phyloP scores from a whole-genome alignment of 2,888 invertebrate species.

The Apodemia hepburni region DNA sequence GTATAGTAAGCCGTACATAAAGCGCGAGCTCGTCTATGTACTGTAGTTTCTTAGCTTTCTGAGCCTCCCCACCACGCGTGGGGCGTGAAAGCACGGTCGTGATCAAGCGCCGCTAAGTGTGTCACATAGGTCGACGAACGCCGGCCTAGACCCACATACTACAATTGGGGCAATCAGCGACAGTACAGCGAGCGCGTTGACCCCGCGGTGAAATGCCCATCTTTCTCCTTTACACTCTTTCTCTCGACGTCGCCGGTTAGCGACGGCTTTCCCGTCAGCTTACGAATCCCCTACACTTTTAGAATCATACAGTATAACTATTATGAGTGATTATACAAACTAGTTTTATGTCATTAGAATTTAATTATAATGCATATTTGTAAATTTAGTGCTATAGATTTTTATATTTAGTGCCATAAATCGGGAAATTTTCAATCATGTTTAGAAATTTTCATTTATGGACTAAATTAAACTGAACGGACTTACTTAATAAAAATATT shows the following conservation, averaged over 20 bases:
- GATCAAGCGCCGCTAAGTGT: conserved; percentile 71
- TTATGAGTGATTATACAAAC: neutral
- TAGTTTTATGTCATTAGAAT: neutral
- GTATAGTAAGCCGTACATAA: conserved; percentile 25
- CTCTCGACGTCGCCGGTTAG: conserved; percentile 56
- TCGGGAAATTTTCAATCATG: too few species aligned
- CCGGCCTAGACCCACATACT: conserved; percentile 80
- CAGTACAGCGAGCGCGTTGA: conserved; percentile 75
- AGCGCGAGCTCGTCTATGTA: conserved; percentile 30
- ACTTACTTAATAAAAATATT: too few species aligned
- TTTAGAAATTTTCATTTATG: too few species aligned
- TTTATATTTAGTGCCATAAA: too few species aligned
- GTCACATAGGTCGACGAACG: conserved; percentile 78
- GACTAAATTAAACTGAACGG: too few species aligned
- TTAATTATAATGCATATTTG: too few species aligned
- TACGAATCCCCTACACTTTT: conserved; percentile 32
- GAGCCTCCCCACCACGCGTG: conserved; percentile 54
- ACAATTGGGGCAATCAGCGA: conserved; percentile 80
- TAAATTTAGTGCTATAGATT: too few species aligned
- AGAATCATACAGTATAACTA: conserved; percentile 23
- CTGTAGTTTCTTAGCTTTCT: conserved; percentile 63
- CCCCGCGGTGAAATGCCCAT: conserved; percentile 77
- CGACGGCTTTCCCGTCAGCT: conserved; percentile 61
- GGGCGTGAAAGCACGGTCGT: conserved; percentile 72
- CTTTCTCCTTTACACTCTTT: conserved; percentile 77